Conservation (phyloP, 2,797 vertebrate species). For the Rhynchonycteris naso region DNA sequence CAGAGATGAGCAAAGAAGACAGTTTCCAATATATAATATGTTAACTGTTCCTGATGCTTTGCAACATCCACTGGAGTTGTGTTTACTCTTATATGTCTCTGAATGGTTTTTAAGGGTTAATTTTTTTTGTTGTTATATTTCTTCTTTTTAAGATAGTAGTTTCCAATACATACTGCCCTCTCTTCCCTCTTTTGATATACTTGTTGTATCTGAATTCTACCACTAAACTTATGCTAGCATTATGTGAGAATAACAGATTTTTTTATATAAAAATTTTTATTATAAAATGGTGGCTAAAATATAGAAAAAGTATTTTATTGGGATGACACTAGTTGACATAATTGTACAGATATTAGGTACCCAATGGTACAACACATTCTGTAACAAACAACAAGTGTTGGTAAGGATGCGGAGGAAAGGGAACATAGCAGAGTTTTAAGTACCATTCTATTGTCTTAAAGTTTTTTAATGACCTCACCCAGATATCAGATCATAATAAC, state of each 20-base stretch:
- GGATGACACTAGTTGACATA: too few relatives aligned
- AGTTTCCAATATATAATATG: not conserved
- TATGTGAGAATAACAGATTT: not conserved
- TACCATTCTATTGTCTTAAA: not conserved
- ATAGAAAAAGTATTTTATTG: too few relatives aligned
- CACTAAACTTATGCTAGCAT: not conserved
- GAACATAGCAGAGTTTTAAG: not conserved
- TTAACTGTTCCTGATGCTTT: not conserved
- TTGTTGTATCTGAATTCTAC: not conserved
- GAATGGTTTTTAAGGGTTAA: not conserved
- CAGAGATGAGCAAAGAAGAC: not conserved
- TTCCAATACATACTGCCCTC: not conserved
- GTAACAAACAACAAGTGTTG: too few relatives aligned
- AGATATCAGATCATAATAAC: not conserved
- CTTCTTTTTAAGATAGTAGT: not conserved
- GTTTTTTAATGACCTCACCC: not conserved
- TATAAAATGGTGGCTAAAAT: too few relatives aligned
- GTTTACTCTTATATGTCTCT: not conserved
- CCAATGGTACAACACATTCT: too few relatives aligned
- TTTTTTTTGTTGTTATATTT: not conserved
- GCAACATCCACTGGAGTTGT: not conserved
- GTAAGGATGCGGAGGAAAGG: too few relatives aligned
- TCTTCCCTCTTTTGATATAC: not conserved
- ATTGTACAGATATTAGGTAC: too few relatives aligned
- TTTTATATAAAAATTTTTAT: not conserved